Percentiles rank a stretch among this genome's conserved stretches.
These are phyloP conservation scores for Heterodera schachtii DNA, from an alignment of 1,140 invertebrate species.

Conservation along the genomic window DNA sequence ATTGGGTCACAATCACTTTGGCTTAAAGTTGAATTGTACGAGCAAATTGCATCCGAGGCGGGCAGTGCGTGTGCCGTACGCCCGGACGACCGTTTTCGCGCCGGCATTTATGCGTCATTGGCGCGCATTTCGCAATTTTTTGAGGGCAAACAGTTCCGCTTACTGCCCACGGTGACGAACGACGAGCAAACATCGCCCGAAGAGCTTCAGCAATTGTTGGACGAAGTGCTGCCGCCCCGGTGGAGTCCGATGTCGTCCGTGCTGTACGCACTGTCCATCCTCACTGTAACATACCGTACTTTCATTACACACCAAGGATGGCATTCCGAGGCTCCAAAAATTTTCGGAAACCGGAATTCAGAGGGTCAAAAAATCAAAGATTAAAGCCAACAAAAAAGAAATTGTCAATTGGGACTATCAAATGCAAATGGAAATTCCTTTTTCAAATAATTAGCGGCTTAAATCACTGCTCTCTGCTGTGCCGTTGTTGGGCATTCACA, in stretches of 20 bases:
- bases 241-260: slow-evolving; percentile 59
- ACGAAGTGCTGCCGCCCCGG: slow-evolving; percentile 49
- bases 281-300: slow-evolving; percentile 33
- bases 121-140: slow-evolving; percentile 52
- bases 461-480: too few relatives aligned
- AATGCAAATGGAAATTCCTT: too few relatives aligned
- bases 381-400: too few relatives aligned
- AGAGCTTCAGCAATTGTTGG: slow-evolving; percentile 28
- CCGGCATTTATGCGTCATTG: slow-evolving; percentile 33
- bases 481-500: too few relatives aligned
- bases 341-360: too few relatives aligned
- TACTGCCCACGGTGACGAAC: not conserved
- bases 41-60: slow-evolving; percentile 37
- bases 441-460: too few relatives aligned
- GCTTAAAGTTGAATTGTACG: slow-evolving; percentile 21
- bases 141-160: slow-evolving; percentile 46
- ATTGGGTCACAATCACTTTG: too few relatives aligned
- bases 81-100: slow-evolving; percentile 26
- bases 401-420: too few relatives aligned
- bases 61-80: slow-evolving; percentile 31
- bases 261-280: slow-evolving; percentile 63
- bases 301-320: slow-evolving; percentile 44
- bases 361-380: too few relatives aligned
- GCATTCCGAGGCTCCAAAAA: too few relatives aligned
- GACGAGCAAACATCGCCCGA: slow-evolving; percentile 27